Percentiles rank a stretch among this genome's conserved stretches.
These are phyloP conservation scores for Lerista edwardsae DNA, from an alignment of 2,797 vertebrate species.

Conservation along the genomic window DNA sequence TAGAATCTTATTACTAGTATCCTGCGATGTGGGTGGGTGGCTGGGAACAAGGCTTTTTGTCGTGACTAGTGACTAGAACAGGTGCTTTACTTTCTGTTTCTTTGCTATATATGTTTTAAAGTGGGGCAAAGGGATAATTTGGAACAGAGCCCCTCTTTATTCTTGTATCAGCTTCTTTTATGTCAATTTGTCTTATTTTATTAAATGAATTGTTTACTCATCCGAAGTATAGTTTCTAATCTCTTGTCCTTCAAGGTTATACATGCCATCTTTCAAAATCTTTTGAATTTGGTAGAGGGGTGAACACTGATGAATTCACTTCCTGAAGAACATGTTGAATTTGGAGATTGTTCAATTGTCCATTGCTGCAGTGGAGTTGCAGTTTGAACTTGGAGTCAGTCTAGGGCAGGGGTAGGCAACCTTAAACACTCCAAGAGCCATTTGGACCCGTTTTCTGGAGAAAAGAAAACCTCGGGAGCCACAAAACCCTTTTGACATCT, in stretches of 20 bases:
- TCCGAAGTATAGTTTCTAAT: conserved; percentile 19
- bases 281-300: conserved; percentile 59
- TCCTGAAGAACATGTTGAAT: not conserved
- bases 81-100: conserved; percentile 47
- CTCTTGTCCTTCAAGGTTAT: conserved; percentile 27
- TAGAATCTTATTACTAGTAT: not conserved
- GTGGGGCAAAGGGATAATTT: not conserved
- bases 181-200: not conserved
- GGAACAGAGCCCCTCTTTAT: not conserved
- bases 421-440: no score
- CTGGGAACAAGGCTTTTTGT: conserved; percentile 23
- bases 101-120: conserved; percentile 40
- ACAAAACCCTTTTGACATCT: no score
- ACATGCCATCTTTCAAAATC: conserved; percentile 36
- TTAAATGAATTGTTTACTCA: not conserved
- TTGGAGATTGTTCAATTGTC: not conserved
- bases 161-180: not conserved
- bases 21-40: conserved; percentile 21
- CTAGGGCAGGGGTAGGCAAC: no score
- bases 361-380: not conserved
- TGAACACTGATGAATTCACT: conserved; percentile 60
- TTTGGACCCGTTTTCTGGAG: no score
- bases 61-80: conserved; percentile 35
- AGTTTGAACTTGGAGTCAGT: not conserved
- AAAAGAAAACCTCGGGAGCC: no score